Evolutionary conservation across 2,113 vertebrate species (phyloP).

Genomic region (Serinus canaria): DNA sequence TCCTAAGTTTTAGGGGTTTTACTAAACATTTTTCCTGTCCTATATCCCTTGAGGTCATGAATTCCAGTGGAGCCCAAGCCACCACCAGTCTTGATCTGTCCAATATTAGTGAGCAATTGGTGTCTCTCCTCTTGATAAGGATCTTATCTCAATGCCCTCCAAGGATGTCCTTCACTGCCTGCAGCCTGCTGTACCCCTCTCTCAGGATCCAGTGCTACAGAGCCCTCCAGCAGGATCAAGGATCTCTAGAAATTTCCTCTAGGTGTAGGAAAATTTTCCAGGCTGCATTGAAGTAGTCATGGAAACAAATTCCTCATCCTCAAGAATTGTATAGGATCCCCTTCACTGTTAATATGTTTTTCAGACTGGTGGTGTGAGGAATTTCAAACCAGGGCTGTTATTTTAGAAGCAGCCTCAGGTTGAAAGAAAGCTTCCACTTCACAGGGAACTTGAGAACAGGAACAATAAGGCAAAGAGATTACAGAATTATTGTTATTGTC

Average conservation of each 20-base stretch:
- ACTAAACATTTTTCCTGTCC: not conserved
- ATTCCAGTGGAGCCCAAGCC: not conserved
- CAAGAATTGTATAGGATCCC: not conserved
- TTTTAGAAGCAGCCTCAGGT: not conserved
- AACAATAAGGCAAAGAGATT: not conserved
- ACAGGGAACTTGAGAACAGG: not conserved
- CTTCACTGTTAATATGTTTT: not conserved
- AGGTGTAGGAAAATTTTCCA: not conserved
- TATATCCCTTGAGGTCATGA: not conserved
- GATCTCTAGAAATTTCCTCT: not conserved
- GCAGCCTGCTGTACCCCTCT: not conserved
- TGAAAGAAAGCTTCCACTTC: not conserved
- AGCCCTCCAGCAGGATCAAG: not conserved
- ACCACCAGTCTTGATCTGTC: not conserved
- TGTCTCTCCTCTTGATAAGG: not conserved
- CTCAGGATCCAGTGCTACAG: not conserved
- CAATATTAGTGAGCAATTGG: not conserved
- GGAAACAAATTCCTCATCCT: not conserved
- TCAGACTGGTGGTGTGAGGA: not conserved
- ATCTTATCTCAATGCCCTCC: not conserved
- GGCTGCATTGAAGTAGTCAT: not conserved
- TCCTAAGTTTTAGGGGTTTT: not conserved
- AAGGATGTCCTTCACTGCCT: not conserved
- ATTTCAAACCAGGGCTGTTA: not conserved
- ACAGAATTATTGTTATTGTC: not conserved